Evolutionary conservation across 2,888 invertebrate genomes (phyloP).

Genomic region (Diachrysia chrysitis): DNA sequence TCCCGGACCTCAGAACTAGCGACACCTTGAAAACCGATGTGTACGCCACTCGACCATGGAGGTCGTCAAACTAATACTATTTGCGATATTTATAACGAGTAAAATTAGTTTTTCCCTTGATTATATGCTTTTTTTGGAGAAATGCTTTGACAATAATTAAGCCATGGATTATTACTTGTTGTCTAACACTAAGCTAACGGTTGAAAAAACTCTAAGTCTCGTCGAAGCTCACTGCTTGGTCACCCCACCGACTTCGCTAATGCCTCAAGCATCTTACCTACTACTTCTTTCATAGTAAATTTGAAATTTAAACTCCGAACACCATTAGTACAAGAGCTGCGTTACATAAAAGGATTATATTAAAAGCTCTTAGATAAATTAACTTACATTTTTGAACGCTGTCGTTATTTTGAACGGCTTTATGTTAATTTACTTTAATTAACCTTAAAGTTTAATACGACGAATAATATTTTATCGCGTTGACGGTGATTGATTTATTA

Average conservation of each 20-base stretch:
- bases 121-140: too few species aligned
- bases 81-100: too few species aligned
- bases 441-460: slow-evolving; percentile 6
- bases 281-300: slow-evolving; percentile 52
- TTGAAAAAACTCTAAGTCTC: too few species aligned
- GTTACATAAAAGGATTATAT: slow-evolving; percentile 55
- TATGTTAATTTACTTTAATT: slow-evolving; percentile 37
- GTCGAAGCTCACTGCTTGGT: neutral
- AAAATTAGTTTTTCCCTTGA: too few species aligned
- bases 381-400: slow-evolving; percentile 43
- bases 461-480: slow-evolving; percentile 18
- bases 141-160: too few species aligned
- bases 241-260: slow-evolving; percentile 27
- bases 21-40: too few species aligned
- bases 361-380: slow-evolving; percentile 50
- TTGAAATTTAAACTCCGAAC: slow-evolving; percentile 58
- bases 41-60: too few species aligned
- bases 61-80: too few species aligned
- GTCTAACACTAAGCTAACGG: too few species aligned
- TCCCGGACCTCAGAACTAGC: too few species aligned
- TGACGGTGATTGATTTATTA: slow-evolving; percentile 22
- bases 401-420: slow-evolving; percentile 25
- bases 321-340: slow-evolving; percentile 47
- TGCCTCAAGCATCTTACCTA: slow-evolving; percentile 47
- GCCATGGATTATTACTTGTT: too few species aligned